Percentiles rank a stretch among this genome's conserved stretches.
Conservation (phyloP, 2,113 vertebrate genomes). For the Macaca fascicularis region DNA sequence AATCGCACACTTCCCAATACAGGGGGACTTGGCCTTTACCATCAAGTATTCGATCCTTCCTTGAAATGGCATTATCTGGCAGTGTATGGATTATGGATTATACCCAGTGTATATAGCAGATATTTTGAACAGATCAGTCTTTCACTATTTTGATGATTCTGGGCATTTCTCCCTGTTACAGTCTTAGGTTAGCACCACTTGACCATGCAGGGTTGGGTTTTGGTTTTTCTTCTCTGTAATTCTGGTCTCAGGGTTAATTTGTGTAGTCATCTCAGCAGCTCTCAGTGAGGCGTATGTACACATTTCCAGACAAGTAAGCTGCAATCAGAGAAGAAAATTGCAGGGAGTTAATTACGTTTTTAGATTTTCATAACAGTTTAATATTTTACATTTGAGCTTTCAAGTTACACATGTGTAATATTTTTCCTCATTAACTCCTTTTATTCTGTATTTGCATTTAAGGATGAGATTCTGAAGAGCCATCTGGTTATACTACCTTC, state of each 20-base stretch:
- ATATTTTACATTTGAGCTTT: not conserved
- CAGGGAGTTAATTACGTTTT: not conserved
- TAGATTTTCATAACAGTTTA: constrained; percentile 5
- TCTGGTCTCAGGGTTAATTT: constrained; percentile 55
- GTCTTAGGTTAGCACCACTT: constrained; percentile 82
- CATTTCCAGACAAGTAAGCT: constrained; percentile 99
- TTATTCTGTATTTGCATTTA: not conserved
- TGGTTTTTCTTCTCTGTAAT: not conserved
- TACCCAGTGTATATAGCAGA: constrained; percentile 29
- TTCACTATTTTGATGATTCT: constrained; percentile 1
- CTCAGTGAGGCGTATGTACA: constrained; percentile 93
- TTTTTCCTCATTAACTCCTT: not conserved
- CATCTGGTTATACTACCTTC: not conserved
- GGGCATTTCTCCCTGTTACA: constrained; percentile 32
- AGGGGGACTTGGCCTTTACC: constrained; percentile 12
- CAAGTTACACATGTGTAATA: not conserved
- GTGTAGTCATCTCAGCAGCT: constrained; percentile 64
- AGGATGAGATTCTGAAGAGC: not conserved
- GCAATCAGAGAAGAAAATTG: constrained; percentile 65
- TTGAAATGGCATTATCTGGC: constrained; percentile 74
- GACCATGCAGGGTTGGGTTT: constrained; percentile 73
- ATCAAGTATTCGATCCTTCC: constrained; percentile 52
- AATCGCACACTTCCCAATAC: not conserved
- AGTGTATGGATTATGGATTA: constrained; percentile 79
- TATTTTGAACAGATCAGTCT: constrained; percentile 42